Evolutionary conservation across 2,797 vertebrate species (phyloP).

Genomic region (Neopelma chrysocephalum): DNA sequence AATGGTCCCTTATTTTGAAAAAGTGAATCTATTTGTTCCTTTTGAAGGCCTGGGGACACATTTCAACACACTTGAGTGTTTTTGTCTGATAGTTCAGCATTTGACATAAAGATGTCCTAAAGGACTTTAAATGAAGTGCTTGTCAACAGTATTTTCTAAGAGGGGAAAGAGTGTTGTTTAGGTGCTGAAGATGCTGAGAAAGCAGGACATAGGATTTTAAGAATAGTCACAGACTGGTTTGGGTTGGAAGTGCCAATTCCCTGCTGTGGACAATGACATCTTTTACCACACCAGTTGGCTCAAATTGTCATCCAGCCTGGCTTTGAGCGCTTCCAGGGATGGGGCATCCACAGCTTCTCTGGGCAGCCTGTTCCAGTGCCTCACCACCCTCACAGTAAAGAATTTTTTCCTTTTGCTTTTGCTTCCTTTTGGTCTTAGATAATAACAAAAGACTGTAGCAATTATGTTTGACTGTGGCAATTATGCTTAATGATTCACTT

Average conservation of each 20-base stretch:
- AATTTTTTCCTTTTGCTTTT: background rate
- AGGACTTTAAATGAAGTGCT: background rate
- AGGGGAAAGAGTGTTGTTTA: background rate
- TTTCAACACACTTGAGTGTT: background rate
- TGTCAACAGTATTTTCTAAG: background rate
- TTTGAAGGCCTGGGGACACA: background rate
- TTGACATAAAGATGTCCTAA: background rate
- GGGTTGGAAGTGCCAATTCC: background rate
- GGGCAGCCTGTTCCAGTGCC: background rate
- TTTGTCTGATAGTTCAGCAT: background rate
- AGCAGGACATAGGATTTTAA: background rate
- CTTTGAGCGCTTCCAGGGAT: background rate
- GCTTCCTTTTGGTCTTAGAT: background rate
- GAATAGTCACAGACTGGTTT: background rate
- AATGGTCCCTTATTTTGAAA: background rate
- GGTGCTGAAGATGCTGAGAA: background rate
- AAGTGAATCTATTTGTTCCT: background rate
- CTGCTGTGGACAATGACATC: fast-evolving
- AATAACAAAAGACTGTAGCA: background rate
- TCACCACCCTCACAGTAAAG: background rate
- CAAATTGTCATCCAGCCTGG: background rate
- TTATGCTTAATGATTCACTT: background rate
- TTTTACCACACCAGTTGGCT: background rate
- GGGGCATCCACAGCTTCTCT: background rate
- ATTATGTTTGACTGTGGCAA: background rate